Base-by-base conservation (phyloP, 2,888 invertebrate species). In the Parasteatoda lunata region DNA sequence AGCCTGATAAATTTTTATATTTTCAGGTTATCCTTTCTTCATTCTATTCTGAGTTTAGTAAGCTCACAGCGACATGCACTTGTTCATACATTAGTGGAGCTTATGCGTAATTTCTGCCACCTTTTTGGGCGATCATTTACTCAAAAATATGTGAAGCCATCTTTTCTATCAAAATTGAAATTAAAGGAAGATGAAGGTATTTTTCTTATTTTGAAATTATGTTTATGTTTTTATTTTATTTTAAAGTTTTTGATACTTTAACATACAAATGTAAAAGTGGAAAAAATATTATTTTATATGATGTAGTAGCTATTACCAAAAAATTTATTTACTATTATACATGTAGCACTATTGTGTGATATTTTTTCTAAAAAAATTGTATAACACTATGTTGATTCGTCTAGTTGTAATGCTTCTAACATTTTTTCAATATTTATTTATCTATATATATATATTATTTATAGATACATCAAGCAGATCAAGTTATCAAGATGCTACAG, bases 121-220 rank as follows among this genome's bases (percentile, higher is more conserved):
- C 94, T 94, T 80, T 95, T 96, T 91, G 95, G 95, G 7, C 92
- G 93, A 88, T 93, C 93, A 66, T 95, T 96, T 91, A 94, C 94
- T 5, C 90, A 91, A 68, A 91, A 91, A 85, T 92, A 91, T 90
- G 89, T 92, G 11, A 91, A 91, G 88, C 91, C 91, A 68, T 90
- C 91, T 77, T 92, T 92, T 89, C 51, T 84, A n/a, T 54, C 72
- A 65, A 59, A 66, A 54, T 84, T 88, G 48, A 70, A 47, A 30
- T 48, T 88, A 52, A 54, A 51, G 30, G 81, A 89, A 88, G 90
- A 13, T 90, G 90, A 77, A 89, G 90, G 69, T 89, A 89, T 70
- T 89, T 90, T 51, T 4, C 11, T 30, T 75, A 6, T 75, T 13
- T 75, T 45, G 30, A 30, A 9, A 13, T 52, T 73, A 54, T 52